phyloP scores from a whole-genome alignment of 2,888 invertebrate species.

The Lomographa bimaculata region DNA sequence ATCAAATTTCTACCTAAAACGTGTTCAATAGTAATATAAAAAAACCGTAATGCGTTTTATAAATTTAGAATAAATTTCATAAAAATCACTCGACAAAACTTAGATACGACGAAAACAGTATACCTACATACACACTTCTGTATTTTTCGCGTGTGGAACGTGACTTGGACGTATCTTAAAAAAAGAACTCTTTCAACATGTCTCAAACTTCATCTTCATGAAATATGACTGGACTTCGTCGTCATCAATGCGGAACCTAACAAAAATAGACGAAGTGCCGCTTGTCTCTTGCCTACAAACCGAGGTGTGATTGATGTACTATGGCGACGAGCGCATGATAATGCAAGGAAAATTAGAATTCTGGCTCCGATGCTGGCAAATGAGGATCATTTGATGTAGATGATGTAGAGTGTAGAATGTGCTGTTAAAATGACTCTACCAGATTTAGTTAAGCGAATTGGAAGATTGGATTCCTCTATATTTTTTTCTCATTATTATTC shows the following conservation, averaged over 20 bases:
- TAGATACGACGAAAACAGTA: too few relatives aligned
- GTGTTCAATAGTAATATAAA: too few relatives aligned
- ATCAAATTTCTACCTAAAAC: too few relatives aligned
- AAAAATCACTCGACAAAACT: too few relatives aligned
- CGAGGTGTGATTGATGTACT: constrained; percentile 57
- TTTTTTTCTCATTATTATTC: too few relatives aligned
- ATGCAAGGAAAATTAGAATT: constrained; percentile 60
- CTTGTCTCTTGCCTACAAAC: constrained; percentile 33
- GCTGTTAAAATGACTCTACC: constrained; percentile 1
- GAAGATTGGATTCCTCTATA: too few relatives aligned
- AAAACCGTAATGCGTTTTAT: too few relatives aligned
- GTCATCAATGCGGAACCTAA: constrained; percentile 31
- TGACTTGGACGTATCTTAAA: too few relatives aligned
- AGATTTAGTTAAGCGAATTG: too few relatives aligned
- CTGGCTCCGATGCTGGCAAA: constrained; percentile 33
- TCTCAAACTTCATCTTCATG: constrained; percentile 13
- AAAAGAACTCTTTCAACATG: constrained; percentile 6
- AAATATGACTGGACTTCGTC: constrained; percentile 19
- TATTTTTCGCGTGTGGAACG: too few relatives aligned
- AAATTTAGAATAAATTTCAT: too few relatives aligned
- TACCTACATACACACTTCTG: too few relatives aligned
- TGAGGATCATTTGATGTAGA: constrained; percentile 31
- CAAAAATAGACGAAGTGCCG: constrained; percentile 31
- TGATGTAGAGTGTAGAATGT: constrained; percentile 1
- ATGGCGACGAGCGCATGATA: constrained; percentile 49